Evolutionary conservation across 2,797 vertebrate genomes (phyloP).

Genomic region (Selene dorsalis): DNA sequence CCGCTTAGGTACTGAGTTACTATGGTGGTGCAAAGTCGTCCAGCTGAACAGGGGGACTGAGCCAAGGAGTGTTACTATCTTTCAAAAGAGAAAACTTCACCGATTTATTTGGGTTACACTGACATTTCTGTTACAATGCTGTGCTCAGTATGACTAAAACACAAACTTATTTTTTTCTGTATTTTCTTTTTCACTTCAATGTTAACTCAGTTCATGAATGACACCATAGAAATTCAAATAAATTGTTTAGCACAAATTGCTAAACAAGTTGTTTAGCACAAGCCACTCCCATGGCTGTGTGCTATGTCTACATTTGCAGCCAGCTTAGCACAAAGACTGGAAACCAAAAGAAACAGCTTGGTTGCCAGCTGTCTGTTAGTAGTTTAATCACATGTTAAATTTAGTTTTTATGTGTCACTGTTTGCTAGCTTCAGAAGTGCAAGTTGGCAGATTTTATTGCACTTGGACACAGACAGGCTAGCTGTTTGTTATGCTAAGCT

Average conservation of each 20-base stretch:
- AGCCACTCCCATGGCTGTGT: too few relatives aligned
- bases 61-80: background rate
- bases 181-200: too few relatives aligned
- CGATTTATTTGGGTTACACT: background rate
- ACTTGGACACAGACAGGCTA: background rate
- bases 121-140: background rate
- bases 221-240: background rate
- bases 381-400: background rate
- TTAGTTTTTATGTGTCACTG: background rate
- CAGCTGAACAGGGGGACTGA: conserved; percentile 17
- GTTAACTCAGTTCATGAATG: background rate
- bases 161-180: background rate
- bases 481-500: background rate
- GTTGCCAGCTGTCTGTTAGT: too few relatives aligned
- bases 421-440: background rate
- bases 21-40: conserved; percentile 20
- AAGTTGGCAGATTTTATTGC: background rate
- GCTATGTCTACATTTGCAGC: too few relatives aligned
- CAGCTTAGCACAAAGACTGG: background rate
- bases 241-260: background rate
- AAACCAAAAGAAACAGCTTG: background rate
- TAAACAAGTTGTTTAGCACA: too few relatives aligned
- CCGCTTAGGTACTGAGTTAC: conserved; percentile 36
- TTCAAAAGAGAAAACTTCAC: background rate
- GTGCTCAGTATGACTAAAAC: background rate